phyloP scores from a whole-genome alignment of 2,113 vertebrate species.

The Hiodon alosoides region DNA sequence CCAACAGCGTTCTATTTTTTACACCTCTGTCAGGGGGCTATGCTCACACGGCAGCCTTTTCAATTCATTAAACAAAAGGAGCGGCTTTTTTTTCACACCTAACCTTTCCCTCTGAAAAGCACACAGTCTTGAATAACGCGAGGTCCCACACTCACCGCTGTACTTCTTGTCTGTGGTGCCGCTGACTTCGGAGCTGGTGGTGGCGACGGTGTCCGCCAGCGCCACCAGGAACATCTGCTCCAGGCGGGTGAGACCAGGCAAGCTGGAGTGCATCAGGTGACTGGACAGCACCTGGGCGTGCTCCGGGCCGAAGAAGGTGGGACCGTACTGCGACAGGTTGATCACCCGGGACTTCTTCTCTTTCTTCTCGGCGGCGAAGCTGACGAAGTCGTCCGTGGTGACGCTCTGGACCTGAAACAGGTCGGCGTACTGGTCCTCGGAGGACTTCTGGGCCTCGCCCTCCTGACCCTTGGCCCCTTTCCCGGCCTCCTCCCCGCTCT shows the following conservation, averaged over 20 bases:
- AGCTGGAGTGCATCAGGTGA: conserved; percentile 96
- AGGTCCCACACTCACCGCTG: conserved; percentile 64
- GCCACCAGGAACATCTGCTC: conserved; percentile 99
- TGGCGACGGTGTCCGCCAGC: conserved; percentile 93
- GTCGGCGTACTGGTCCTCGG: conserved; percentile 85
- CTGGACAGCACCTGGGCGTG: conserved; percentile 94
- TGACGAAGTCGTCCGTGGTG: conserved; percentile 87
- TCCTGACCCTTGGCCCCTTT: conserved; percentile 69
- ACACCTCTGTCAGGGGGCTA: no score
- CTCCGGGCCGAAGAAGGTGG: conserved; percentile 89
- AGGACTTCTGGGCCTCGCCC: conserved; percentile 57
- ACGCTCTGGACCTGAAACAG: conserved; percentile 84
- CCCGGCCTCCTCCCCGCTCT: conserved; percentile 71
- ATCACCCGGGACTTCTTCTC: conserved; percentile 91
- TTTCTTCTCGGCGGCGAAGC: conserved; percentile 86
- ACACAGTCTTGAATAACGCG: no score
- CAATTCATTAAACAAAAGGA: no score
- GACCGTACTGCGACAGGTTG: conserved; percentile 93
- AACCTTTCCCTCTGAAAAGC: no score
- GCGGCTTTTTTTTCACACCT: no score
- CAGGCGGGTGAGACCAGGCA: conserved; percentile 89
- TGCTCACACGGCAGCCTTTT: background rate
- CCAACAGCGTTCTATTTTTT: no score
- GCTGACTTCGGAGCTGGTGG: conserved; percentile 85
- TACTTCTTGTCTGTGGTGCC: conserved; percentile 83